Conservation (phyloP, 1,140 invertebrate species). For the Diploscapter pachys region DNA sequence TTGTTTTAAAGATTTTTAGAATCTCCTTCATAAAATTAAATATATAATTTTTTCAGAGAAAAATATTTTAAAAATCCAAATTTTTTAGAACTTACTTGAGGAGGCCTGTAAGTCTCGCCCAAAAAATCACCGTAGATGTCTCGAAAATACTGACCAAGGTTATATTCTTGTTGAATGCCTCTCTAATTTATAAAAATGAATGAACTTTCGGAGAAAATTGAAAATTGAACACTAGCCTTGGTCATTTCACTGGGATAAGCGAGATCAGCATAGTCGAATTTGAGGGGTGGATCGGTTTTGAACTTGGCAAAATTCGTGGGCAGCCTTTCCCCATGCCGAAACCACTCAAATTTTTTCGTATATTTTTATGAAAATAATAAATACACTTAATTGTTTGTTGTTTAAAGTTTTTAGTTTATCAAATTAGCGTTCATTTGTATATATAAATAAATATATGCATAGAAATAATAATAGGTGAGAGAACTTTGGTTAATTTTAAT, state of each 20-base stretch:
- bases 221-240: neutral
- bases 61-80: neutral
- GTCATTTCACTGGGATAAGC: slow-evolving; percentile 19
- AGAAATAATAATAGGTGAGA: neutral
- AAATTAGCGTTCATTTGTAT: too few relatives aligned
- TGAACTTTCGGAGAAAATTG: neutral
- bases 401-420: too few relatives aligned
- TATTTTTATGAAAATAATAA: neutral
- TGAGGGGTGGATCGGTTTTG: neutral
- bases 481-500: neutral
- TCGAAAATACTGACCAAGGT: slow-evolving; percentile 1
- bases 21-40: too few relatives aligned
- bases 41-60: neutral
- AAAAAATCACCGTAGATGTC: slow-evolving; percentile 18
- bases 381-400: too few relatives aligned
- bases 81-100: slow-evolving; percentile 8
- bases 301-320: slow-evolving; percentile 15
- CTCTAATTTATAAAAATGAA: slow-evolving; percentile 3
- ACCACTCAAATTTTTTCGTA: slow-evolving; percentile 16
- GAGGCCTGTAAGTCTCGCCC: slow-evolving; percentile 11
- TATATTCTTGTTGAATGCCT: slow-evolving; percentile 18
- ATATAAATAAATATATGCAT: too few relatives aligned
- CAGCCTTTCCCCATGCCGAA: slow-evolving; percentile 25
- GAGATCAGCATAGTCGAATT: slow-evolving; percentile 1
- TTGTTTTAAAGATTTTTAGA: too few relatives aligned